Conservation (phyloP, 2,113 vertebrate genomes). For the Tachuris rubrigastra region DNA sequence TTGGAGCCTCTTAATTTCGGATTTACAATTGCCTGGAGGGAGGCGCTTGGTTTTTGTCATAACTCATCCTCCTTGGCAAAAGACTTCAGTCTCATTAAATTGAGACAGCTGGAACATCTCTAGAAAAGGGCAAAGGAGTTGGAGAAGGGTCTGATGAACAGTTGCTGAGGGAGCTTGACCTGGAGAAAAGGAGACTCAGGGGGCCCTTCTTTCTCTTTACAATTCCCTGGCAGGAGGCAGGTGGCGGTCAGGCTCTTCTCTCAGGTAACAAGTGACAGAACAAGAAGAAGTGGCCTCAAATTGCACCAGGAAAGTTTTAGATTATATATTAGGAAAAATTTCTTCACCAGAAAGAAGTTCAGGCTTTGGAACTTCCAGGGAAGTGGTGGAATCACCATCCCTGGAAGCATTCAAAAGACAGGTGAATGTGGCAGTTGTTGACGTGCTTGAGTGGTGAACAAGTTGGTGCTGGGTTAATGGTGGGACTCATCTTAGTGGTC, state of each 20-base stretch:
- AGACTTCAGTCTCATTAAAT: too few species aligned
- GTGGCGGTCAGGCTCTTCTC: background rate
- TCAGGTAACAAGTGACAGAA: background rate
- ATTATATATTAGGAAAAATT: too few species aligned
- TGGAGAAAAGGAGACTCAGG: background rate
- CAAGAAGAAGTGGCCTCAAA: background rate
- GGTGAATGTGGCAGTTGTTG: background rate
- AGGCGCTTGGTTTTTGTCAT: too few species aligned
- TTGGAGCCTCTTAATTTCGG: too few species aligned
- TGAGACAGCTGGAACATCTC: background rate
- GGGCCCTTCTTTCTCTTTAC: background rate
- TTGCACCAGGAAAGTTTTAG: background rate
- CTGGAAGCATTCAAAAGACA: background rate
- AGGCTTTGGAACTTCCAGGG: background rate
- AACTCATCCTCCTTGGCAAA: too few species aligned
- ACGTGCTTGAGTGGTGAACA: fast-evolving
- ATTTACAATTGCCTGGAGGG: too few species aligned
- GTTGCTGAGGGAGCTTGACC: background rate
- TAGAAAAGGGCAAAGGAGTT: background rate
- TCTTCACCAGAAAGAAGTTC: too few species aligned
- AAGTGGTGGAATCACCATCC: too few species aligned
- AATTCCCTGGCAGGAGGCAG: background rate
- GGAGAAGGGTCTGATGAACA: background rate
- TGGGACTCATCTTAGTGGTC: fast-evolving
- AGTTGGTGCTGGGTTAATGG: background rate